Base-by-base conservation (phyloP, 92 coral and sea anemone genomes). In the Parazoanthus darwini region DNA sequence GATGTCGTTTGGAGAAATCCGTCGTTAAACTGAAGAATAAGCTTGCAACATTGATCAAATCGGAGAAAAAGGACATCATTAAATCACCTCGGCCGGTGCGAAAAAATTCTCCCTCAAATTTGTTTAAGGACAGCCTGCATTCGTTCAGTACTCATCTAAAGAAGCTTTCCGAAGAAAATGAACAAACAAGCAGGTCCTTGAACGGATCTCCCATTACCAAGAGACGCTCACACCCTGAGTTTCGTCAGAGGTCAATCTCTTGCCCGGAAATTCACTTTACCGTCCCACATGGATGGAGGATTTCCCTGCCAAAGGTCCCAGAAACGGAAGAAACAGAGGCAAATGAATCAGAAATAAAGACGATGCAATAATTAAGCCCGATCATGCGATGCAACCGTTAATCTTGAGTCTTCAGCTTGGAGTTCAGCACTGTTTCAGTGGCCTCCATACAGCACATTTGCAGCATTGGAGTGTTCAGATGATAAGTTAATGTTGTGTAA, bases 31-130 rank as follows among this genome's bases (percentile, higher is more conserved):
- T 95, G 37, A 88, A 91, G 42, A 76, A 88, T 33, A 92, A 90
- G 36, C 86, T 95, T 16, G 91, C 89, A 16, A 92, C 90, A 50
- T 91, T 85, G 80, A 90, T 89, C 13, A 89, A 93, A 74, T 86
- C 92, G 18, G 91, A 90, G 73, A 85, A 90, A 74, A 84, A 77
- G 16, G 92, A 93, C 85, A 92, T 93, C 5, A 93, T 93, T 68
- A 95, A 91, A 77, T 95, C 98, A 14, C 98, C 98, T 37, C 87
- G 98, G 38, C 98, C 98, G 29, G 92, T 90, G 82, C 89, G 98
- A 38, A 95, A 95, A 86, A 93, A 88, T 58, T 88, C 90, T 13
- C 93, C 96, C 37, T 68, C 79, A 16, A 25, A 68, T 16, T 68
- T 85, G 11, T 75, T 84, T 25, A 78, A 89, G 44, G 93, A 94